These are phyloP conservation scores for Mellivora capensis DNA, from an alignment of 2,113 vertebrate species.

Conservation along the genomic window DNA sequence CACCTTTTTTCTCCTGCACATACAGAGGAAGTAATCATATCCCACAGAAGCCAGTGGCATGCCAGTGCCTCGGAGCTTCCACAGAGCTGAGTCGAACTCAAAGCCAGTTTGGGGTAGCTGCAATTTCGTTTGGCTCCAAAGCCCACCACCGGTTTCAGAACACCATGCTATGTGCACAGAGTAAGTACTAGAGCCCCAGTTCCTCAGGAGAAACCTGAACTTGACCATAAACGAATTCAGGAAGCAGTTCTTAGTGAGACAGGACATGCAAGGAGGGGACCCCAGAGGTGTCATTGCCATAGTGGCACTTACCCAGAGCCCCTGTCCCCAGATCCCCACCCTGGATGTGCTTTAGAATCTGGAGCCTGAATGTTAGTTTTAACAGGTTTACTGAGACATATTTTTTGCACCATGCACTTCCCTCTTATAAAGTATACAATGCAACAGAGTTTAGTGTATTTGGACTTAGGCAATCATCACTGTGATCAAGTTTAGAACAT, in stretches of 20 bases:
- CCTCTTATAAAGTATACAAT: neutral
- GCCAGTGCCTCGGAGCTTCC: neutral
- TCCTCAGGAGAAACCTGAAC: neutral
- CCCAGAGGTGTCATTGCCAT: neutral
- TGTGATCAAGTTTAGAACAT: neutral
- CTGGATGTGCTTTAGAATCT: too few relatives aligned
- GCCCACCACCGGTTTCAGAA: neutral
- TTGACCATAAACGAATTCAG: neutral
- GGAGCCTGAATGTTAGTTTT: neutral
- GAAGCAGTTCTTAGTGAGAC: neutral
- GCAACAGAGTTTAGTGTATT: neutral
- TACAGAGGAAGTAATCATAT: neutral
- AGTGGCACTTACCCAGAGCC: neutral
- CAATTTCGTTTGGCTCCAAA: neutral
- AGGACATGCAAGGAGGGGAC: neutral
- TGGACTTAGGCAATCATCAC: neutral
- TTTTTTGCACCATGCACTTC: neutral
- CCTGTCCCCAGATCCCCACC: neutral
- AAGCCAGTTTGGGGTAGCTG: neutral
- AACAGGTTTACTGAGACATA: neutral
- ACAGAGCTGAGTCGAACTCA: neutral
- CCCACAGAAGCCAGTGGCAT: neutral
- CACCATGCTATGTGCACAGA: rapidly evolving
- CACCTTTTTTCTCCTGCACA: neutral
- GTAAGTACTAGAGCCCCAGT: neutral